phyloP scores from a whole-genome alignment of 2,113 vertebrate species.

The Eurystomus gularis region DNA sequence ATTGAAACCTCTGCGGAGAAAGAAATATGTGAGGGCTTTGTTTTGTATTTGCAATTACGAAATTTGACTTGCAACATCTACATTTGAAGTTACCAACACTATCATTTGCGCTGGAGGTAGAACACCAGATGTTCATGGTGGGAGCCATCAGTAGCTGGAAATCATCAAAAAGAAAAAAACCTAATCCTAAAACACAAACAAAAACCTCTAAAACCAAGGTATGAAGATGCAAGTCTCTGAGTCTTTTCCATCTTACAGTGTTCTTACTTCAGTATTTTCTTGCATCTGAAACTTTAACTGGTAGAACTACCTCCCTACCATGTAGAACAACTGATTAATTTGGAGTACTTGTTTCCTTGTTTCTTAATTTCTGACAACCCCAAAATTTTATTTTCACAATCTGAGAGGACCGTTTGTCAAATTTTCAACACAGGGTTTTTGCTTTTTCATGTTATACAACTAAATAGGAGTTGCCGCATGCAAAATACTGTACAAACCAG shows the following conservation, averaged over 20 bases:
- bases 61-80: not conserved
- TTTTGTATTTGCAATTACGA: not conserved
- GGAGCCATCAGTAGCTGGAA: not conserved
- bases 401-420: not conserved
- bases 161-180: not conserved
- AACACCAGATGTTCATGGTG: no score
- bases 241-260: not conserved
- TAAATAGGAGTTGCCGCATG: not conserved
- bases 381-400: not conserved
- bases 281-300: no score
- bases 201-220: not conserved
- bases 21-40: not conserved
- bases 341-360: not conserved
- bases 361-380: not conserved
- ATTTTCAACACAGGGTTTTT: not conserved
- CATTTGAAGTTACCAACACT: not conserved
- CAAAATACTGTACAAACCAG: not conserved
- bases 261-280: no score
- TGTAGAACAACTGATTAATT: not conserved
- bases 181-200: not conserved
- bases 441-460: not conserved
- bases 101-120: not conserved
- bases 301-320: not conserved
- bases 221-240: not conserved
- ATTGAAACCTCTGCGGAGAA: not conserved